Conservation (phyloP, 2,113 vertebrate genomes). For the Phalacrocorax carbo region DNA sequence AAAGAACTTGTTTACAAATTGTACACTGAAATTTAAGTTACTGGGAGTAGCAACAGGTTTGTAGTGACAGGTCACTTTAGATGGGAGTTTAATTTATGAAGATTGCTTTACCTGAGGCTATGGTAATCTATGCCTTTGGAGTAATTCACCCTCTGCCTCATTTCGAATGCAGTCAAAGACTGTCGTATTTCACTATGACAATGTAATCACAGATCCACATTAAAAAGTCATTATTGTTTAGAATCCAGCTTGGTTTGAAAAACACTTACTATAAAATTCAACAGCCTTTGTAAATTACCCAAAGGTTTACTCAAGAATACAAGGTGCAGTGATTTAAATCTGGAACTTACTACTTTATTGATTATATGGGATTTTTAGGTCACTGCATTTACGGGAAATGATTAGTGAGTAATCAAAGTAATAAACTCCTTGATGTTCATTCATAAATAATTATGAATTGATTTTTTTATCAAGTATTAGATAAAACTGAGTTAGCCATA, state of each 20-base stretch:
- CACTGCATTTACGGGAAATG: constrained; percentile 77
- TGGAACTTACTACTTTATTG: constrained; percentile 84
- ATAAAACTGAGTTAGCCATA: neutral
- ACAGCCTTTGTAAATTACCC: constrained; percentile 92
- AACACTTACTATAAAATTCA: constrained; percentile 95
- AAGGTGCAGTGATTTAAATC: constrained; percentile 86
- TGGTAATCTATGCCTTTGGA: constrained; percentile 82
- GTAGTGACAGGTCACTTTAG: constrained; percentile 84
- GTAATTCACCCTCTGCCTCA: constrained; percentile 90
- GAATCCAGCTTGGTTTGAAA: constrained; percentile 93
- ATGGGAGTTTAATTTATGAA: constrained; percentile 99
- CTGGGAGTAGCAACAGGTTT: constrained; percentile 75
- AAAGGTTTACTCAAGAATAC: constrained; percentile 90
- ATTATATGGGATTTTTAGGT: constrained; percentile 75
- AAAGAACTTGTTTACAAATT: constrained; percentile 73
- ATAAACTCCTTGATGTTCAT: constrained; percentile 74
- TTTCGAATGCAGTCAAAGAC: constrained; percentile 87
- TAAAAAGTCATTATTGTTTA: constrained; percentile 99
- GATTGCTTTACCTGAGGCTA: constrained; percentile 90
- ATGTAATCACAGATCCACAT: constrained; percentile 99
- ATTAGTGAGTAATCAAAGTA: constrained; percentile 84
- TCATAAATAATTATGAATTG: constrained; percentile 76
- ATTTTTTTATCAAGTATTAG: constrained; percentile 35
- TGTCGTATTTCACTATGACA: constrained; percentile 97
- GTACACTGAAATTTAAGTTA: constrained; percentile 73